Percentiles rank a stretch among this genome's conserved stretches.
phyloP scores from a whole-genome alignment of 2,797 vertebrate species.

The Melanotaenia nigrans region DNA sequence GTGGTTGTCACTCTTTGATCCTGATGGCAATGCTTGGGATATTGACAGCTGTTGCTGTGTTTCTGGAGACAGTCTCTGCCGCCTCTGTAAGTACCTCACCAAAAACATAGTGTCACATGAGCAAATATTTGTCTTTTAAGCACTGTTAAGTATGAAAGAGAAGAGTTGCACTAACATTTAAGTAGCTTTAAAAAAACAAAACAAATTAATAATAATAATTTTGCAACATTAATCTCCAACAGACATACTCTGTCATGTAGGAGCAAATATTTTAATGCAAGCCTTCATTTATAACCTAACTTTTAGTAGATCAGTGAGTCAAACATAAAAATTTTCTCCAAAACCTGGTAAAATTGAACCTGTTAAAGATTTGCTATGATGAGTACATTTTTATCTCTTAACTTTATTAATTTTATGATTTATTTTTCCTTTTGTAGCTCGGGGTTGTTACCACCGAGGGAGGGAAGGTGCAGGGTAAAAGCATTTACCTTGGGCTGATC shows the following conservation, averaged over 20 bases:
- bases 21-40: conserved; percentile 52
- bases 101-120: too few relatives aligned
- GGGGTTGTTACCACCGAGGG: conserved; percentile 90
- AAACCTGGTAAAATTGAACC: not conserved
- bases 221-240: too few relatives aligned
- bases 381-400: too few relatives aligned
- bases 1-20: conserved; percentile 7
- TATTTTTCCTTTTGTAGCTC: conserved; percentile 76
- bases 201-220: too few relatives aligned
- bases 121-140: too few relatives aligned
- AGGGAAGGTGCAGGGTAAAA: conserved; percentile 89
- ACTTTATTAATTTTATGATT: not conserved
- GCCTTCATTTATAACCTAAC: not conserved
- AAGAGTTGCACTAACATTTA: too few relatives aligned
- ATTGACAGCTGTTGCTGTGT: conserved; percentile 50
- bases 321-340: not conserved
- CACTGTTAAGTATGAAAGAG: too few relatives aligned
- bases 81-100: conserved; percentile 60
- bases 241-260: too few relatives aligned
- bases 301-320: not conserved
- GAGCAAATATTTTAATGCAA: too few relatives aligned
- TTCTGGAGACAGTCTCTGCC: conserved; percentile 60
- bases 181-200: too few relatives aligned
- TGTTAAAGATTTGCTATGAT: too few relatives aligned
- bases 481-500: conserved; percentile 74